Percentiles rank a stretch among this genome's conserved stretches.
These are phyloP conservation scores for Dryoscopus gambensis DNA, from an alignment of 2,113 vertebrate species.

Conservation along the genomic window DNA sequence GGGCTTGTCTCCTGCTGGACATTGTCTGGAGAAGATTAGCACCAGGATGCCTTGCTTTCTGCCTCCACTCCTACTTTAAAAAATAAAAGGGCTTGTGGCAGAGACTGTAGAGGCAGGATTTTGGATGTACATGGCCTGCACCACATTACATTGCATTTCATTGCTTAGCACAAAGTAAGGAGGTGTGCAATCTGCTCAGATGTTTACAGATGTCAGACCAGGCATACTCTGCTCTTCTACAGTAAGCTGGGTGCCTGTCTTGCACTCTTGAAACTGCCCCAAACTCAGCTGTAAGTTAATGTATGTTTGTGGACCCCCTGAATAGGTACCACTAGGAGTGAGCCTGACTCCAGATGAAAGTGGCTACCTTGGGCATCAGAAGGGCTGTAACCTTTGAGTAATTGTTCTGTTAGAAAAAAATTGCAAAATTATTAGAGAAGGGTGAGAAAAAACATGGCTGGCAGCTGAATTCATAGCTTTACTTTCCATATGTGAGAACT, in stretches of 20 bases:
- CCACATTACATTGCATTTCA: not conserved
- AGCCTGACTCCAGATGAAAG: not conserved
- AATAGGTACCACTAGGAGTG: not conserved
- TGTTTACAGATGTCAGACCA: not conserved
- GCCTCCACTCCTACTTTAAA: not conserved
- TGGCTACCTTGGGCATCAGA: not conserved
- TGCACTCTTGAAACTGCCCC: not conserved
- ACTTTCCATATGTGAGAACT: not conserved
- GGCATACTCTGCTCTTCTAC: not conserved
- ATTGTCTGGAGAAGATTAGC: not conserved
- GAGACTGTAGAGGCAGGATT: not conserved
- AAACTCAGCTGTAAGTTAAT: not conserved
- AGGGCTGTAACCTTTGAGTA: not conserved
- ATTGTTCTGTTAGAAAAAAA: not conserved
- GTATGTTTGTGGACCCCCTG: not conserved
- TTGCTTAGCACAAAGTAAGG: not conserved
- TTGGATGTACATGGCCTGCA: rapidly evolving
- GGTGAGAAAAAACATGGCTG: not conserved
- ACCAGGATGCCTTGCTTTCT: not conserved
- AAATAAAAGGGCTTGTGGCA: not conserved
- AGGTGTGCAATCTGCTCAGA: not conserved
- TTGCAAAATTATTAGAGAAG: not conserved
- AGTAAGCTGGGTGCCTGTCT: not conserved
- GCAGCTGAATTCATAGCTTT: not conserved
- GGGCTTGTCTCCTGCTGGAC: not conserved